Conservation (phyloP, 1,140 invertebrate species). For the Lycorma delicatula region DNA sequence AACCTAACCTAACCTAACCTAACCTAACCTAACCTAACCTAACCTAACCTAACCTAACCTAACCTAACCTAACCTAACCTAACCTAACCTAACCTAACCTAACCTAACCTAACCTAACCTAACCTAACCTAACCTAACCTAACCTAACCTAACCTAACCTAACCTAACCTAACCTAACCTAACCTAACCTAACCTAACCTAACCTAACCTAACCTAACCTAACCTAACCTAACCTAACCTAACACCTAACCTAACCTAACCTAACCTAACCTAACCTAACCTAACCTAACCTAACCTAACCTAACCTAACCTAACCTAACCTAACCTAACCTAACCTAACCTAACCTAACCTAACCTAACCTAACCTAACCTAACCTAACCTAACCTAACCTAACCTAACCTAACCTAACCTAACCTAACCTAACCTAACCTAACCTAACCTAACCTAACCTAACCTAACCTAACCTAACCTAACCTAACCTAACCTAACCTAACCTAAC, state of each 20-base stretch:
- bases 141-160: constrained; percentile 29
- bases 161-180: constrained; percentile 26
- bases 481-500: too few species aligned
- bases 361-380: background rate
- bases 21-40: constrained; percentile 33
- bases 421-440: background rate
- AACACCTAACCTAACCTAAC: constrained; percentile 21
- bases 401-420: background rate
- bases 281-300: background rate
- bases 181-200: constrained; percentile 30
- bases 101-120: constrained; percentile 29
- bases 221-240: too few species aligned
- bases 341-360: background rate
- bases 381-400: background rate
- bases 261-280: constrained; percentile 21
- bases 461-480: background rate
- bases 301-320: background rate
- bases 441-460: background rate
- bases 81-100: constrained; percentile 20
- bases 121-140: constrained; percentile 32
- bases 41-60: constrained; percentile 32
- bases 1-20: constrained; percentile 34
- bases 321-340: background rate
- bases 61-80: constrained; percentile 28
- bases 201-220: constrained; percentile 25